Base-by-base conservation (phyloP, 2,797 vertebrate species). In the Pangasius sanitwongsei region DNA sequence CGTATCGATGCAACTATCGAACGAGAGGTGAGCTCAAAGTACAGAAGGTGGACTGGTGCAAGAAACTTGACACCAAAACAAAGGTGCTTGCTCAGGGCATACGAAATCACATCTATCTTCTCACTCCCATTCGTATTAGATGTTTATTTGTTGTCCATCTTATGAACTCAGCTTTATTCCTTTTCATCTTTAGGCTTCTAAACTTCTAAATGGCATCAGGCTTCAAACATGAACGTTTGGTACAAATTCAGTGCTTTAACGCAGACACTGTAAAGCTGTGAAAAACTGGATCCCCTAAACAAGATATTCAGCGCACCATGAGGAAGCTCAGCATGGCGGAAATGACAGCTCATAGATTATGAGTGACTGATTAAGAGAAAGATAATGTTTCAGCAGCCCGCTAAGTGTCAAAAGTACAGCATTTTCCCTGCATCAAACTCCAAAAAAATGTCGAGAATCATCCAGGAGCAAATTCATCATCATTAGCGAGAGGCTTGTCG, bases 301-400 rank as follows among this genome's bases (percentile, higher is more conserved):
- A 89, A 59, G 80, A 85, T 50, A 41, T 87, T 77, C 18, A 34
- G 83, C 50, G 25, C 72, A 20, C 74, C 69, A 75, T 88, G 83
- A 85, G 91, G 93, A 93, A 94, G 94, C 94, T 94, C 92, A 91
- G 94, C 75, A 53, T 93, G 94, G 94, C 92, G 94, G 93, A 95
- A 94, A 95, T 94, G 95, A 95, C 94, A 94, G 92, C 93, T 92
- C 94, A 94, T 94, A 95, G 94, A 89, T 91, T 85, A 92, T 95
- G 91, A 95, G 95, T 96, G 92, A 94, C 95, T 94, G 93, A 93
- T 92, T 87, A 3, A 48, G 87, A 91, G 94, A 94, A 95, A 90
- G 93, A 94, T 93, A 94, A 94, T 93, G 93, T 94, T 95, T 95
- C 95, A 95, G 87, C 92, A 90, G 89, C 84, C 87, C 67, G 92